A percentile compares a stretch with the other conserved stretches of the same genome.
phyloP scores from a whole-genome alignment of 2,797 vertebrate genomes.

The Octomys mimax region DNA sequence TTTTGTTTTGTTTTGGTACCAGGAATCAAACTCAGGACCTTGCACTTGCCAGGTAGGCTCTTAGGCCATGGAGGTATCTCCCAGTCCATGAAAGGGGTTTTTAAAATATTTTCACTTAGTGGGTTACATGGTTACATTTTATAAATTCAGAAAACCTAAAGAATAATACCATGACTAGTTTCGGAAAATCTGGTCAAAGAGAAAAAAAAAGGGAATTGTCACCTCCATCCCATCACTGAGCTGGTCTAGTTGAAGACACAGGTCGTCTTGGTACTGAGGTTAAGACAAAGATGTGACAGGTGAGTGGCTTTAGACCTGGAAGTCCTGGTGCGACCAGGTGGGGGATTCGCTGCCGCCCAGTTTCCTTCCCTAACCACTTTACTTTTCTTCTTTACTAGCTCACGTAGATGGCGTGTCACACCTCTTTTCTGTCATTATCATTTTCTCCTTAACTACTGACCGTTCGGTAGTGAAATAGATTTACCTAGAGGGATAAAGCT shows the following conservation, averaged over 20 bases:
- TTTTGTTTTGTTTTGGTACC: too few relatives aligned
- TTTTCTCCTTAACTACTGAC: not conserved
- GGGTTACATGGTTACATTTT: not conserved
- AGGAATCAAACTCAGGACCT: too few relatives aligned
- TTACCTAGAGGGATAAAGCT: not conserved
- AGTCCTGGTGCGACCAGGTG: not conserved
- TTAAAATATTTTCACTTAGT: not conserved
- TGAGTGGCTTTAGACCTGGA: not conserved
- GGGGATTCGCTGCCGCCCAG: not conserved
- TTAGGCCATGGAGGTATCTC: too few relatives aligned
- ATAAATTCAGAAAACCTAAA: constrained; percentile 36
- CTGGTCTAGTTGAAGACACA: not conserved
- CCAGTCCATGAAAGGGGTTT: not conserved
- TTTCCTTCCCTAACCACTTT: not conserved
- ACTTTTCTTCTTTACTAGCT: not conserved
- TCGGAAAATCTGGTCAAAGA: not conserved
- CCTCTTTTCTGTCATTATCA: not conserved
- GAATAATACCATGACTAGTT: not conserved
- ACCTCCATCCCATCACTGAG: not conserved
- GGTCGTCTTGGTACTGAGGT: not conserved
- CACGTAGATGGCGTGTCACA: not conserved
- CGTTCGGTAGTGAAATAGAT: not conserved
- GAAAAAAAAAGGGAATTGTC: not conserved
- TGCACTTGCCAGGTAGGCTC: too few relatives aligned
- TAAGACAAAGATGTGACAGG: not conserved